Evolutionary conservation across 2,888 invertebrate genomes (phyloP).

Genomic region (Drosophila nigricruria): DNA sequence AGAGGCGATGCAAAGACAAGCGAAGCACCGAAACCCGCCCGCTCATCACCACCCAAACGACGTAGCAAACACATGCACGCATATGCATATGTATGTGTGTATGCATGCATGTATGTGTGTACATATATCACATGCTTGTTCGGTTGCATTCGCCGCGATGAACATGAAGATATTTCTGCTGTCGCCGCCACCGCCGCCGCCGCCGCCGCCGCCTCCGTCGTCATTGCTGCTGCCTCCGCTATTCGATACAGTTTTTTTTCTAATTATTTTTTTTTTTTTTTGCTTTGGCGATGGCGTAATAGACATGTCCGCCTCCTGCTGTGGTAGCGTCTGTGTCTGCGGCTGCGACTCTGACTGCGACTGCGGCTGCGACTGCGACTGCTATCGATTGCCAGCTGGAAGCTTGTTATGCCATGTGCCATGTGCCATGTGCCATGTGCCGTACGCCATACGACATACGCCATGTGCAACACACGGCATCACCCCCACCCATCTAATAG

Average conservation of each 20-base stretch:
- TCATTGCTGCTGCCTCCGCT: slow-evolving; percentile 1
- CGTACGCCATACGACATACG: slow-evolving; percentile 24
- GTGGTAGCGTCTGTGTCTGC: slow-evolving; percentile 47
- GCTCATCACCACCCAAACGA: background rate
- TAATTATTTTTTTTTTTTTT: slow-evolving; percentile 30
- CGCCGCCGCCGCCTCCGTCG: background rate
- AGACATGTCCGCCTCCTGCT: slow-evolving; percentile 66
- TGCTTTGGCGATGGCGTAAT: slow-evolving; percentile 72
- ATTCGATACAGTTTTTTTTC: slow-evolving; percentile 41
- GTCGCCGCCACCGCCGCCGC: slow-evolving; percentile 6
- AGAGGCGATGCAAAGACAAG: slow-evolving; percentile 55
- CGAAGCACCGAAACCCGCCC: slow-evolving; percentile 25
- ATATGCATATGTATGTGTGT: background rate
- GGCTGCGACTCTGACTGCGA: slow-evolving; percentile 37
- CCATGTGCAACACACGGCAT: slow-evolving; percentile 2
- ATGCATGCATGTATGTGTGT: background rate
- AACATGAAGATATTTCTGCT: slow-evolving; percentile 62
- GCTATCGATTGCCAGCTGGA: slow-evolving; percentile 61
- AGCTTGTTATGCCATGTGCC: slow-evolving; percentile 39
- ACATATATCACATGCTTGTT: slow-evolving; percentile 26
- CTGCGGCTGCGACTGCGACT: slow-evolving; percentile 25
- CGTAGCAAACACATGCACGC: slow-evolving; percentile 10
- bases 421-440: slow-evolving; percentile 31
- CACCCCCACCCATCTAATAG: background rate
- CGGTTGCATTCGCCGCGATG: slow-evolving; percentile 54